phyloP scores from a whole-genome alignment of 1,140 invertebrate species.

The Conopomorpha cramerella region DNA sequence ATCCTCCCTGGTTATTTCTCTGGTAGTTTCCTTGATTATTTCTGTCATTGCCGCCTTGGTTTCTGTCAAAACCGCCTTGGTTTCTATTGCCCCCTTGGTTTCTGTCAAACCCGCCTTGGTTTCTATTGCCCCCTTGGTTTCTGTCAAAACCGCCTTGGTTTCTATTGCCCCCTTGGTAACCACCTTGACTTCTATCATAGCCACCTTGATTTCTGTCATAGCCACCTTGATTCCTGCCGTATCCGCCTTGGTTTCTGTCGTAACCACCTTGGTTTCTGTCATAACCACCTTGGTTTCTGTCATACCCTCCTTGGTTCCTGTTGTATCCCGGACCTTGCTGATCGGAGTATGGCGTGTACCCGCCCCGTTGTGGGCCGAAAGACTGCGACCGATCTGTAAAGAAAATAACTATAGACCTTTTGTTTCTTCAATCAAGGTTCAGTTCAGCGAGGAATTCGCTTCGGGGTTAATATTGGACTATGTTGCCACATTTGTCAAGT shows the following conservation, averaged over 20 bases:
- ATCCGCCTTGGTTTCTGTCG: background rate
- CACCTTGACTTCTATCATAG: constrained; percentile 8
- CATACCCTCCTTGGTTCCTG: constrained; percentile 4
- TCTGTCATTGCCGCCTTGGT: constrained; percentile 7
- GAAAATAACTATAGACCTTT: constrained; percentile 12
- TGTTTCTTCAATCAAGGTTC: too few relatives aligned
- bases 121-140: constrained; percentile 4
- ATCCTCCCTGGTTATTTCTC: constrained; percentile 3
- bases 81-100: constrained; percentile 3
- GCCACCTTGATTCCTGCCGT: constrained; percentile 1
- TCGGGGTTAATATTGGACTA: too few relatives aligned
- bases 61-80: constrained; percentile 6
- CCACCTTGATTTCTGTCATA: constrained; percentile 6
- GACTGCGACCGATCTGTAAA: constrained; percentile 36
- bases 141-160: constrained; percentile 6
- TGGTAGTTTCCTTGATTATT: constrained; percentile 4
- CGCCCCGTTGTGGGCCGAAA: constrained; percentile 30
- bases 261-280: background rate
- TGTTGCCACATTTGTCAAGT: too few relatives aligned
- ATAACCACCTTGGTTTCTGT: constrained; percentile 8
- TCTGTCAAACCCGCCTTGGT: constrained; percentile 5
- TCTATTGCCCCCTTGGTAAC: constrained; percentile 4
- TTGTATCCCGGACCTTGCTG: constrained; percentile 4
- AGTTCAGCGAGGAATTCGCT: too few relatives aligned
- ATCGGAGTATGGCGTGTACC: constrained; percentile 18